These are phyloP conservation scores for Loris lydekkerianus DNA, from an alignment of 2,797 vertebrate species.

Conservation along the genomic window DNA sequence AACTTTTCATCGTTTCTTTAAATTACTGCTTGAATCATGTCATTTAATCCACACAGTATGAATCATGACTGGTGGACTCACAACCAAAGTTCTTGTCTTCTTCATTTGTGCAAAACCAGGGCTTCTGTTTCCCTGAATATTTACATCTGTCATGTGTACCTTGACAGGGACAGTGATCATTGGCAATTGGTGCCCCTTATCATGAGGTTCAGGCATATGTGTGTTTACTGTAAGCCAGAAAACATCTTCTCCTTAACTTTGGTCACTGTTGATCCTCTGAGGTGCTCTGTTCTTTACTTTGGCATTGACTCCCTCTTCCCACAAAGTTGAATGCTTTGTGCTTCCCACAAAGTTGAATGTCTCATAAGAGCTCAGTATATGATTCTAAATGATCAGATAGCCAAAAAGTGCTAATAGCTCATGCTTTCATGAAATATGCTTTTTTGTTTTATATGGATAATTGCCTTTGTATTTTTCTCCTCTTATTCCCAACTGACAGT, in stretches of 20 bases:
- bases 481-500: conserved; percentile 87
- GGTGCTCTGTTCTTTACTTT: conserved; percentile 60
- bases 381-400: conserved; percentile 89
- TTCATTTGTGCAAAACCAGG: background rate
- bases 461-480: conserved; percentile 89
- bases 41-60: background rate
- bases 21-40: background rate
- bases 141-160: background rate
- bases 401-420: conserved; percentile 88
- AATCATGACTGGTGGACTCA: background rate
- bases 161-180: background rate
- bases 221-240: background rate
- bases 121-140: background rate
- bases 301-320: conserved; percentile 76
- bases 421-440: conserved; percentile 88
- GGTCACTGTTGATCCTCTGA: background rate
- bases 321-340: conserved; percentile 75
- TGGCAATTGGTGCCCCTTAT: background rate
- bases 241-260: background rate
- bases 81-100: background rate
- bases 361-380: conserved; percentile 77
- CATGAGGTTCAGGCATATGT: background rate
- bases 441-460: conserved; percentile 86
- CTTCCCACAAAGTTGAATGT: conserved; percentile 74
- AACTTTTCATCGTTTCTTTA: background rate